These are phyloP conservation scores for Poliocrania exsul DNA, from an alignment of 2,797 vertebrate species.

Conservation along the genomic window DNA sequence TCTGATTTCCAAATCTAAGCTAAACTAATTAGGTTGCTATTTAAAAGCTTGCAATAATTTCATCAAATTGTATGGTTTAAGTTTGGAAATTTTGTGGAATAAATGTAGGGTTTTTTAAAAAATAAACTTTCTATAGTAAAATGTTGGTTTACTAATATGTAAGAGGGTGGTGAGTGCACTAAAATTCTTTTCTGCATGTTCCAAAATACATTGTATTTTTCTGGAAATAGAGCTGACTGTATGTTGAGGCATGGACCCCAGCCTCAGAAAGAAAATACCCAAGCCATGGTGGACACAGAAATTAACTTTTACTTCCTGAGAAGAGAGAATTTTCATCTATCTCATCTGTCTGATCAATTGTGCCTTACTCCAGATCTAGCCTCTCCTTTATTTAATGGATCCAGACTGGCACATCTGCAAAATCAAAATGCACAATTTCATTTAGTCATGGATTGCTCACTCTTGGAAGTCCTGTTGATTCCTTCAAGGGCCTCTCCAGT, in stretches of 20 bases:
- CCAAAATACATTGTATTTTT: neutral
- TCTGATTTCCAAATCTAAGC: slow-evolving; percentile 19
- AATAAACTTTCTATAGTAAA: neutral
- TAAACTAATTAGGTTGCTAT: slow-evolving; percentile 16
- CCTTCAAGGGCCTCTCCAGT: neutral
- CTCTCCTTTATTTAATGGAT: neutral
- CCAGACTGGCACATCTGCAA: neutral
- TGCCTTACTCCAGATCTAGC: neutral
- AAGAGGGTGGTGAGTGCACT: neutral
- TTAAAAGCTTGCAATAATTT: slow-evolving; percentile 22
- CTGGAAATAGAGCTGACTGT: neutral
- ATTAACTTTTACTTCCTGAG: neutral
- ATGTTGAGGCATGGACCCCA: neutral
- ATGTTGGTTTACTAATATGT: neutral
- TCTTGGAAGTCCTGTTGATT: neutral
- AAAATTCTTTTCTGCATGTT: neutral
- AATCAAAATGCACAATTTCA: neutral
- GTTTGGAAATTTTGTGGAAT: neutral
- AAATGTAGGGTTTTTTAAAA: neutral
- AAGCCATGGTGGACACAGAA: neutral
- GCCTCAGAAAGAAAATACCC: neutral
- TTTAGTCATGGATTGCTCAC: neutral
- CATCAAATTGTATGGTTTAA: neutral
- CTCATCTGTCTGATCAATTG: neutral
- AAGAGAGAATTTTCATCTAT: neutral